These are phyloP conservation scores for Galerucella pusilla DNA, from an alignment of 2,888 invertebrate species.

Conservation along the genomic window DNA sequence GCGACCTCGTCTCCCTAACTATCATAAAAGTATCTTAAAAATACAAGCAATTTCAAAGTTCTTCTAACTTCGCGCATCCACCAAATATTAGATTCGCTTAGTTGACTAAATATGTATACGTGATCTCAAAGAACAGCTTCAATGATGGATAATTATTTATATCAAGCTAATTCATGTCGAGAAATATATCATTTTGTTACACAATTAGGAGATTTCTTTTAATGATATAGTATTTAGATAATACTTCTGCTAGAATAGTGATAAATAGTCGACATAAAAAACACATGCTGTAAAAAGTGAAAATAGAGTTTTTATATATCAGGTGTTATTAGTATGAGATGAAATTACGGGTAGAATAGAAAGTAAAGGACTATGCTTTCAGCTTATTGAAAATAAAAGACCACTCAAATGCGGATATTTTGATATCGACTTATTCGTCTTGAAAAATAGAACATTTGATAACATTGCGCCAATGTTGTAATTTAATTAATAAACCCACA, in stretches of 20 bases:
- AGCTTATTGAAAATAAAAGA: too few relatives aligned
- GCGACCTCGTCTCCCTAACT: too few relatives aligned
- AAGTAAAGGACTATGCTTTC: too few relatives aligned
- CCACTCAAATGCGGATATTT: too few relatives aligned
- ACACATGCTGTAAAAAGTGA: not conserved
- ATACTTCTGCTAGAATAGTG: not conserved
- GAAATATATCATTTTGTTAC: constrained; percentile 35
- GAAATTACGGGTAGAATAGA: too few relatives aligned
- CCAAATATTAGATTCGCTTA: not conserved
- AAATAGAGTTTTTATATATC: not conserved
- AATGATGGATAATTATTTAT: constrained; percentile 45
- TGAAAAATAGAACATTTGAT: too few relatives aligned
- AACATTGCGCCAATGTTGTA: too few relatives aligned
- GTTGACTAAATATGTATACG: not conserved
- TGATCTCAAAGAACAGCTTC: not conserved
- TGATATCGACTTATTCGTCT: too few relatives aligned
- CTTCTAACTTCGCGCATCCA: not conserved
- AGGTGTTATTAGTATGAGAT: too few relatives aligned
- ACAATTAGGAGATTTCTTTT: constrained; percentile 32
- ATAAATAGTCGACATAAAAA: constrained; percentile 1
- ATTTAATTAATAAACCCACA: too few relatives aligned
- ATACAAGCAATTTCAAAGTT: too few relatives aligned
- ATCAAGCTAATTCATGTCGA: constrained; percentile 35
- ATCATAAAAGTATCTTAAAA: too few relatives aligned
- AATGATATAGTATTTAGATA: constrained; percentile 16